Evolutionary conservation across 2,888 invertebrate genomes (phyloP), one percentile per base, ranked within the genome.

Genomic region (Eulithis testata): DNA sequence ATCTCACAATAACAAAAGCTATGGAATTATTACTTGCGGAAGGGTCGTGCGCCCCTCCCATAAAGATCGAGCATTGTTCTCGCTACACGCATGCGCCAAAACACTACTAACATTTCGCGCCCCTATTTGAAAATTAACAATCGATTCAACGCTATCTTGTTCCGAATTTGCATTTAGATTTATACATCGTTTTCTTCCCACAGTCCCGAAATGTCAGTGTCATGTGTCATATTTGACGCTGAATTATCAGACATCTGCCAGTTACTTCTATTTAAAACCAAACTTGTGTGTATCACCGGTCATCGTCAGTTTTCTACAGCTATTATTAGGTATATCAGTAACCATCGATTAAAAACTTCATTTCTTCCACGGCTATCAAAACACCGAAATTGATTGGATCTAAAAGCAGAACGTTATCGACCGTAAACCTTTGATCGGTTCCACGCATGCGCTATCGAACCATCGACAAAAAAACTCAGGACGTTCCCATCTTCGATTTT

Each of bases 401-500:
- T 75, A 75, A 78, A 75, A 75, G 75, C 77, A 76, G 79, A 80
- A 84, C 81, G 73, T 78, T 80, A 81, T 81, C 74, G 80, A 76
- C 77, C 76, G 73, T 82, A 82, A 83, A 79, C 76, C 68, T 78
- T 78, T 71, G 79, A 83, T 86, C 81, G 75, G 78, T 82, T 80
- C 74, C 70, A 69, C 78, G 79, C 80, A 75, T 77, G 79, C 82
- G 82, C 84, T 56, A 63, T 60, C 75, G 69, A 68, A 68, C 54
- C 56, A 65, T 67, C 66, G 49, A 61, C 64, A 81, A 86, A 85
- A 76, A 77, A 31, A 31, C 79, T 83, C 82, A 82, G 84, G 81
- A 84, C 77, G 88, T 90, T 91, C 90, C 90, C 79, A 72, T 77
- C 76, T 76, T 72, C 66, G 66, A 70, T 76, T 81, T 86, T 87